A percentile compares a stretch with the other conserved stretches of the same genome.
Conservation (phyloP, 2,888 invertebrate species). For the Andrena trimmerana region DNA sequence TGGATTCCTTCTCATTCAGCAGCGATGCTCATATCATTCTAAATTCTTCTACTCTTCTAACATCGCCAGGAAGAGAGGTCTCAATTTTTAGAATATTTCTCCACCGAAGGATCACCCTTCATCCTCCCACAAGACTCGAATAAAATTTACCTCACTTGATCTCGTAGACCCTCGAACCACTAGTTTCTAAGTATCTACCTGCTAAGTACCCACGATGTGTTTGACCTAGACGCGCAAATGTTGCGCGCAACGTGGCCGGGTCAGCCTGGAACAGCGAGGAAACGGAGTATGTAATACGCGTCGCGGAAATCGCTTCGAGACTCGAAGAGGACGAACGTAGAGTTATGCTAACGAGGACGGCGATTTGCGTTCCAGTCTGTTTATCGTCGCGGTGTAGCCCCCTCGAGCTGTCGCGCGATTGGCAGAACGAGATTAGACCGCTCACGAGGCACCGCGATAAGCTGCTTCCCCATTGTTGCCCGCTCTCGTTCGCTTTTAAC, state of each 20-base stretch:
- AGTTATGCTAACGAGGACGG: constrained; percentile 73
- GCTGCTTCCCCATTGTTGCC: constrained; percentile 66
- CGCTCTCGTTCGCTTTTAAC: constrained; percentile 69
- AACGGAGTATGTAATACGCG: constrained; percentile 22
- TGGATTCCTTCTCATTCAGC: no score
- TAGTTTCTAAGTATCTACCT: no score
- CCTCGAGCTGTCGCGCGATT: constrained; percentile 68
- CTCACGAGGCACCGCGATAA: constrained; percentile 67
- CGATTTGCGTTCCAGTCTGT: constrained; percentile 75
- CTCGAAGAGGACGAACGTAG: constrained; percentile 64
- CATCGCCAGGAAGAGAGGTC: no score
- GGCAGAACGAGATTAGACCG: constrained; percentile 73
- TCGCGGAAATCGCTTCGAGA: constrained; percentile 40
- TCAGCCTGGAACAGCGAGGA: constrained; percentile 16
- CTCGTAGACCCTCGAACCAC: no score
- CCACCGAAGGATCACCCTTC: no score
- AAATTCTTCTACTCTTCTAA: no score
- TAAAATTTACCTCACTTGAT: no score
- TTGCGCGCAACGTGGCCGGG: not conserved
- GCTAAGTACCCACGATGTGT: no score
- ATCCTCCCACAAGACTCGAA: no score
- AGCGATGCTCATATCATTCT: no score
- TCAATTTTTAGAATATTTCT: no score
- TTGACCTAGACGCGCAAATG: no score
- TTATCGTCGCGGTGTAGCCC: constrained; percentile 69